phyloP scores from a whole-genome alignment of 1,140 invertebrate species.

The Holotrichia oblita region DNA sequence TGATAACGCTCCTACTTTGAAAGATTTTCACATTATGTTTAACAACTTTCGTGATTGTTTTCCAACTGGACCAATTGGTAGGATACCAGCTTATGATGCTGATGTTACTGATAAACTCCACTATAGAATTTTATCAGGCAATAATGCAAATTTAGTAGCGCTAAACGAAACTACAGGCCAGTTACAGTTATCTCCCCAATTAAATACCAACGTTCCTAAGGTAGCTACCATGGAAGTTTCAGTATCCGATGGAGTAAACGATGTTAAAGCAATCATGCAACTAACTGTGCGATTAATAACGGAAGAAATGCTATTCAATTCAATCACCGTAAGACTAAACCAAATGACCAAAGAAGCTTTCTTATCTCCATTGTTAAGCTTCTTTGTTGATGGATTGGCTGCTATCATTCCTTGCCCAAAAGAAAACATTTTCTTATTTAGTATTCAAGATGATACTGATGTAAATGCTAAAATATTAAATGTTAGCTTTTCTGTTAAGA shows the following conservation, averaged over 20 bases:
- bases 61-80: slow-evolving; percentile 87
- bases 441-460: slow-evolving; percentile 92
- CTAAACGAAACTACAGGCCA: slow-evolving; percentile 87
- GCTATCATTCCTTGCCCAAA: slow-evolving; percentile 91
- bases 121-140: slow-evolving; percentile 89
- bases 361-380: slow-evolving; percentile 87
- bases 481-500: slow-evolving; percentile 91
- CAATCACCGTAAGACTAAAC: slow-evolving; percentile 91
- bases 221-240: slow-evolving; percentile 93
- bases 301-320: slow-evolving; percentile 94
- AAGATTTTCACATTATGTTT: slow-evolving; percentile 90
- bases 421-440: slow-evolving; percentile 94
- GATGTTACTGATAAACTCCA: slow-evolving; percentile 87
- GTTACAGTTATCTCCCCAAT: slow-evolving; percentile 86
- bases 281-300: slow-evolving; percentile 90
- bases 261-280: slow-evolving; percentile 89
- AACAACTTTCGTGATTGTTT: slow-evolving; percentile 97
- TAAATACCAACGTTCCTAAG: slow-evolving; percentile 96
- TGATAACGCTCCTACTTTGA: slow-evolving; percentile 90
- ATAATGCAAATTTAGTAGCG: slow-evolving; percentile 89
- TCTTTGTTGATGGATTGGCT: slow-evolving; percentile 91
- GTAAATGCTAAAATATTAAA: slow-evolving; percentile 89
- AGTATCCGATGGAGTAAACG: slow-evolving; percentile 92
- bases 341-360: slow-evolving; percentile 95
- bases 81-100: slow-evolving; percentile 92